Evolutionary conservation across 2,888 invertebrate genomes (phyloP).

Genomic region (Trichopoda pennipes): DNA sequence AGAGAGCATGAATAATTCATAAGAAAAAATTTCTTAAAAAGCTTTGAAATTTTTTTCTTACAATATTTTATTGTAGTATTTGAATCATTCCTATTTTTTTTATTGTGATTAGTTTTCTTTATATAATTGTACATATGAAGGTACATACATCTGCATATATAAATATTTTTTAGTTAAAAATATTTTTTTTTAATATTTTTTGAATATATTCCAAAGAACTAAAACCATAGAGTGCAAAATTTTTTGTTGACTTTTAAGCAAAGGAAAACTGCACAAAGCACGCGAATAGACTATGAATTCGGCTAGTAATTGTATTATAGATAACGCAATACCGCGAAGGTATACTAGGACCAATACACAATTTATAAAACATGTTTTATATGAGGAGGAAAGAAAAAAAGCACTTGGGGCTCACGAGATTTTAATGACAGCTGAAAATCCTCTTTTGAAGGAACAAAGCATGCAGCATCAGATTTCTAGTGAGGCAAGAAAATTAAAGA

Average conservation of each 20-base stretch:
- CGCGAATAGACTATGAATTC: conserved; percentile 10
- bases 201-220: no score
- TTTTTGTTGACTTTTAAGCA: no score
- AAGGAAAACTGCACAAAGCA: neutral
- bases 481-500: neutral
- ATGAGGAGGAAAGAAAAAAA: neutral
- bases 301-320: conserved; percentile 9
- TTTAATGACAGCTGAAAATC: conserved; percentile 38
- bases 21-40: no score
- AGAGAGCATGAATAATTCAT: no score
- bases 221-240: no score
- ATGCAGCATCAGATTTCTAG: conserved; percentile 6
- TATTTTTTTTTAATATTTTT: neutral
- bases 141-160: no score
- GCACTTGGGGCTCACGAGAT: conserved; percentile 17
- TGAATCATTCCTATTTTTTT: no score
- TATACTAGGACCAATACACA: conserved; percentile 11
- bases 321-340: neutral
- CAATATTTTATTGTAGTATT: no score
- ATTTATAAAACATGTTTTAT: conserved; percentile 29
- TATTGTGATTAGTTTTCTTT: no score
- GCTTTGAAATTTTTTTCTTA: no score
- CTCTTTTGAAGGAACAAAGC: conserved; percentile 22
- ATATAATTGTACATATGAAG: no score
- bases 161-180: no score